Evolutionary conservation across 1,140 invertebrate species (phyloP).

Genomic region (Zophobas morio): DNA sequence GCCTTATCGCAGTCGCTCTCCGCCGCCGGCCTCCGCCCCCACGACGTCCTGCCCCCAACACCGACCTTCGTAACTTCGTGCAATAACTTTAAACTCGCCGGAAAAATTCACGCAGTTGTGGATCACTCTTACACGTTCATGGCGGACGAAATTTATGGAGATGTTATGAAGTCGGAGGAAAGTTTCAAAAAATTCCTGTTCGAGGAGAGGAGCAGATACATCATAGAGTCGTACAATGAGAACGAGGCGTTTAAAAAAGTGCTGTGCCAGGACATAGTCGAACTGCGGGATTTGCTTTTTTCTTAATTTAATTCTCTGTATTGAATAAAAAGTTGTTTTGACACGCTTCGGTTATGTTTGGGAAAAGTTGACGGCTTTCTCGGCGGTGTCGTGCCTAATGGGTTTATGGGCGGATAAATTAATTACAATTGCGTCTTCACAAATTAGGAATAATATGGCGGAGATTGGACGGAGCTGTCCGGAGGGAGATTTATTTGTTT

Average conservation of each 20-base stretch:
- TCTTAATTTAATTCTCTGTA: constrained; percentile 6
- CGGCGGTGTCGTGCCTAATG: too few species aligned
- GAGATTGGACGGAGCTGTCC: too few species aligned
- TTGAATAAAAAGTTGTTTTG: too few species aligned
- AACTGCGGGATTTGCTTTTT: constrained; percentile 52
- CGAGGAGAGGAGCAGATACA: constrained; percentile 39
- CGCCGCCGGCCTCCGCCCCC: background rate
- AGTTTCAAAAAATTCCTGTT: constrained; percentile 49
- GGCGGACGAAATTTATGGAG: constrained; percentile 15
- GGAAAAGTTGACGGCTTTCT: background rate
- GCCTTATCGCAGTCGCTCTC: constrained; percentile 25
- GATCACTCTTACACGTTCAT: constrained; percentile 49
- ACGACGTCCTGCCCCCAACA: constrained; percentile 19
- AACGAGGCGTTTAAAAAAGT: constrained; percentile 47
- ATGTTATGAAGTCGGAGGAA: constrained; percentile 43
- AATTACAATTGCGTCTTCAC: background rate
- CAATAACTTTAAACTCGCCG: constrained; percentile 41
- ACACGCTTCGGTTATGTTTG: too few species aligned
- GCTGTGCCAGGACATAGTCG: constrained; percentile 49
- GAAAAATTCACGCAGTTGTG: constrained; percentile 46
- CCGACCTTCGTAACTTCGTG: constrained; percentile 41
- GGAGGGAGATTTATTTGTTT: background rate
- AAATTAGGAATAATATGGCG: background rate
- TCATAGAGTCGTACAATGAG: constrained; percentile 38
- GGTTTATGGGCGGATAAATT: background rate